Evolutionary conservation across 2,888 invertebrate species (phyloP), one percentile per base, ranked within the genome.

Genomic region (Megalurothrips usitatus): DNA sequence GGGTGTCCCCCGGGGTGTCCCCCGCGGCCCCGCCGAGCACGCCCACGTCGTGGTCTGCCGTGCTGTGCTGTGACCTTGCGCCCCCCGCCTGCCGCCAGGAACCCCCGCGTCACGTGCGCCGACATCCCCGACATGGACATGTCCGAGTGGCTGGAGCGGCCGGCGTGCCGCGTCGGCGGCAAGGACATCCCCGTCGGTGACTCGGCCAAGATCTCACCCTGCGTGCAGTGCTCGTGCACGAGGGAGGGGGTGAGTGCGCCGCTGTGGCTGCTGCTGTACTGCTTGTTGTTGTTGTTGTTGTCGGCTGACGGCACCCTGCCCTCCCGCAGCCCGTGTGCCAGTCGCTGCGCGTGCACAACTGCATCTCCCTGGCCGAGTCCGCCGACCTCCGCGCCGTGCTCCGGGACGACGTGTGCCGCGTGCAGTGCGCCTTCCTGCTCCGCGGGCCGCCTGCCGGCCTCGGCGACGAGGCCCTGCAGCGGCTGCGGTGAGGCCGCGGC

Each of bases 91-190:
- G 84, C 90, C 89, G 78, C n/a, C 87, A 94, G 94, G 81, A 94
- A 94, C 85, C 90, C 90, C 80, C 89, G 92, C 80, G 86, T 91
- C 1, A 88, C 89, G 48, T 95, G 94, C 84, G 87, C 89, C 80
- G 89, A 91, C 83, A 86, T 94, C 84, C 92, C 92, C 0, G 85
- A 86, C 19, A 86, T 94, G 81, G 90, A 94, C 87, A 87, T 94
- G 49, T 89, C 88, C 81, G 87, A 88, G 79, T 94, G 94, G 91
- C 90, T 89, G 84, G 89, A 88, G 80, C 84, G 87, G 34, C 85
- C 85, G 6, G 86, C 87, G 9, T 89, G 89, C 83, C 84, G 86
- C 12, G 86, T 88, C n/a, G 87, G 86, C 19, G 85, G 85, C 63
- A 86, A 86, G 19, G 86, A 85, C 58, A 87, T 89, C 34, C 86